These are phyloP conservation scores for Ditula angustiorana DNA, from an alignment of 2,888 invertebrate genomes.

Conservation along the genomic window DNA sequence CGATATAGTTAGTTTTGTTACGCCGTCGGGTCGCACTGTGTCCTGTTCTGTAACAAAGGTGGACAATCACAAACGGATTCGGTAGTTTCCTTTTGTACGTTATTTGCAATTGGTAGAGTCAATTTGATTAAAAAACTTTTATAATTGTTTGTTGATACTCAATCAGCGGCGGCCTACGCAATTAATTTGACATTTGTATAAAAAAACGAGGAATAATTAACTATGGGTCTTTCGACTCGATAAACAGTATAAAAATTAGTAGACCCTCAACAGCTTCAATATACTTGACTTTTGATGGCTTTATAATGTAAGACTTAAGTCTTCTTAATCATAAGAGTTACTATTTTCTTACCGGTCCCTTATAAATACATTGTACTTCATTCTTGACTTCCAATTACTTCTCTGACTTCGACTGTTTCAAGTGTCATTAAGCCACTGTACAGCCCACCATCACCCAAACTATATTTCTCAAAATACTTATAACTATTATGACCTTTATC, in stretches of 20 bases:
- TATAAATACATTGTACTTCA: slow-evolving; percentile 51
- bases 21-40: slow-evolving; percentile 29
- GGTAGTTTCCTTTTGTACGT: slow-evolving; percentile 1
- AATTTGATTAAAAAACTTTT: slow-evolving; percentile 11
- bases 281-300: slow-evolving; percentile 6
- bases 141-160: slow-evolving; percentile 1
- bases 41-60: slow-evolving; percentile 30
- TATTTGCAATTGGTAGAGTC: slow-evolving; percentile 12
- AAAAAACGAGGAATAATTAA: neutral
- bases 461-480: slow-evolving; percentile 4
- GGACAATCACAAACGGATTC: slow-evolving; percentile 21
- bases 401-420: slow-evolving; percentile 62
- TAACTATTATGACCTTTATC: slow-evolving; percentile 11
- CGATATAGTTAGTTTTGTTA: slow-evolving; percentile 39
- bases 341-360: slow-evolving; percentile 28
- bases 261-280: neutral
- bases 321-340: slow-evolving; percentile 1
- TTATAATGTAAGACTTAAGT: neutral
- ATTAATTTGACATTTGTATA: slow-evolving; percentile 52
- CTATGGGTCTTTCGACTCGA: neutral
- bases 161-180: slow-evolving; percentile 45
- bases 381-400: slow-evolving; percentile 74
- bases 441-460: slow-evolving; percentile 16
- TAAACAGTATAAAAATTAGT: neutral
- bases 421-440: slow-evolving; percentile 65